phyloP scores from a whole-genome alignment of 2,113 vertebrate species.

The Apodemus speciosus region DNA sequence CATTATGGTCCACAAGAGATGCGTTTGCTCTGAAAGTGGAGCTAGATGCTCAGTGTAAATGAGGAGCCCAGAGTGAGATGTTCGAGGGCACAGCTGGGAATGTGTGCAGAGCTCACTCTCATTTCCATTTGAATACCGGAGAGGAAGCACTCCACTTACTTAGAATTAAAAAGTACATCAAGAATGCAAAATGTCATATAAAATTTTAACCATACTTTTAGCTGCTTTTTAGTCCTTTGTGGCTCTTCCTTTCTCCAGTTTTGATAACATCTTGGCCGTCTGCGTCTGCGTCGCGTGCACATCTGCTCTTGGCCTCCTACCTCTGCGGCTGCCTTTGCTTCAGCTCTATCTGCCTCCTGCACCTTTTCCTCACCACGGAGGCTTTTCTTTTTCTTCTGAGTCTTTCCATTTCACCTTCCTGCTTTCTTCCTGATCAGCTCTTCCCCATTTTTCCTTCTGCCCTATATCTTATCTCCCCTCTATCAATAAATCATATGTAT shows the following conservation, averaged over 20 bases:
- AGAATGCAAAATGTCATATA: conserved; percentile 65
- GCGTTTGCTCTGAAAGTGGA: conserved; percentile 41
- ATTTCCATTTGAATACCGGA: conserved; percentile 60
- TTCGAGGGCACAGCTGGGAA: conserved; percentile 52
- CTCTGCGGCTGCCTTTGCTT: rapidly evolving
- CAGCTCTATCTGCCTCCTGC: rapidly evolving
- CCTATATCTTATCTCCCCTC: neutral
- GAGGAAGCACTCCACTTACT: conserved; percentile 52
- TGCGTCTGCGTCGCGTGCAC: neutral
- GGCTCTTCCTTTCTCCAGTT: neutral
- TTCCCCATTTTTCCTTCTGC: neutral
- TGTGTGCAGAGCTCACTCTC: conserved; percentile 23
- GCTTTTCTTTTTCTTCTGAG: neutral
- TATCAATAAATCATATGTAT: neutral
- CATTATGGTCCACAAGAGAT: conserved; percentile 29
- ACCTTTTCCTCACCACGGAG: neutral
- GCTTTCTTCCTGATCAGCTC: neutral
- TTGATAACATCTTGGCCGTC: neutral
- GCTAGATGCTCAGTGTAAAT: conserved; percentile 45
- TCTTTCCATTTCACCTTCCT: neutral
- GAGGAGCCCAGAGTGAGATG: conserved; percentile 39
- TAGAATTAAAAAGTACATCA: conserved; percentile 74
- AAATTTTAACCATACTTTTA: conserved; percentile 57
- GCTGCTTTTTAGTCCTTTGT: conserved; percentile 20
- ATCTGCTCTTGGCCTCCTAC: neutral